Evolutionary conservation across 2,888 invertebrate genomes (phyloP), one percentile per base, ranked within the genome.

Genomic region (Ctenicera cuprea): DNA sequence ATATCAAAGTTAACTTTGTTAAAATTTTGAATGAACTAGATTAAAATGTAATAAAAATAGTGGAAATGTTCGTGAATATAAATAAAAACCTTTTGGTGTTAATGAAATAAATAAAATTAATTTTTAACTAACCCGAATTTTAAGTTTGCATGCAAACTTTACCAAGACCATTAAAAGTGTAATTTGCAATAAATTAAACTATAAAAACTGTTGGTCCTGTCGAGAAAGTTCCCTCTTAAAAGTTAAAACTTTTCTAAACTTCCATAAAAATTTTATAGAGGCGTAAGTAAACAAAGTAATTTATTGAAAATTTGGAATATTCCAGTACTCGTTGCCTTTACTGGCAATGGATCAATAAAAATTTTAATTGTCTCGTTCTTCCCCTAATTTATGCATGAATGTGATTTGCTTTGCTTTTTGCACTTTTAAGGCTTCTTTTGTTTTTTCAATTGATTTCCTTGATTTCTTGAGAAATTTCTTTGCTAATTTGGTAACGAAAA

Each of bases 191-290:
- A 62, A 62, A 62, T 62, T 62, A 41, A 16, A 43, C 43, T 43
- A 20, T 62, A 41, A 62, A 59, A 62, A 41, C 41, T 3, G 22
- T 20, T 18, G 7, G 43, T 62, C 61, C 37, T 61, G 2, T 8
- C 4, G 11, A 14, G 18, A 20, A 62, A 38, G 22, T 41, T 26
- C 20, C 26, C 43, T 14, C 41, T 20, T 43, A 41, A 43, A 62
- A 62, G 43, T 62, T 33, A 33, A 9, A 33, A 33, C 33, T 62
- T 62, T 43, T 59, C 62, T 41, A 26, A 62, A 62, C 62, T 62
- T 62, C 62, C 62, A 62, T 62, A 62, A 62, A 62, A 62, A 43
- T 62, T 62, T 62, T 62, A 62, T 62, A 20, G 41, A 18, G 43
- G 18, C 22, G 26, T 26, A 62, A 62, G 62, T 62, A 62, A 62